Conservation (phyloP, 2,113 vertebrate species). For the Anser cygnoides region DNA sequence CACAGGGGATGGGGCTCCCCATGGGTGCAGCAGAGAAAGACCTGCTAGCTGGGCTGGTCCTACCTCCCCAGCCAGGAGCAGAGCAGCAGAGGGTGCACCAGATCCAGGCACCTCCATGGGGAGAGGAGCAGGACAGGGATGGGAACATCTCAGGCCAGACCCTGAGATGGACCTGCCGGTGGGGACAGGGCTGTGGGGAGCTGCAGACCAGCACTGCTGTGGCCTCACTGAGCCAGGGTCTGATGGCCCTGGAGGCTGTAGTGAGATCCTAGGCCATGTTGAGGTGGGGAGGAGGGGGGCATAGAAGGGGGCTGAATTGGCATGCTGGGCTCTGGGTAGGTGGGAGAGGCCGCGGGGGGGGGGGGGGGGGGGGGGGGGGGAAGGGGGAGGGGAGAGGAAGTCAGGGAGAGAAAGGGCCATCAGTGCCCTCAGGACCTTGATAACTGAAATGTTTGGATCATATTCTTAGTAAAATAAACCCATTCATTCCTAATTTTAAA, state of each 20-base stretch:
- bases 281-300: no score
- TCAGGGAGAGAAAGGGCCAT: accelerated
- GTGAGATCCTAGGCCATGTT: background rate
- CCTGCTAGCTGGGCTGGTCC: no score
- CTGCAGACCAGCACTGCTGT: background rate
- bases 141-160: background rate
- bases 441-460: background rate
- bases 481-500: background rate
- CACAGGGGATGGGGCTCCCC: background rate
- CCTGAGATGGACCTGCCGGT: background rate
- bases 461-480: background rate
- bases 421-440: background rate
- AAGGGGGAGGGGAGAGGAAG: background rate
- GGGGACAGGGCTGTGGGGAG: background rate
- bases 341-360: accelerated
- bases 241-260: accelerated
- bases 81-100: background rate
- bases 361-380: background rate
- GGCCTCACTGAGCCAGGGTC: accelerated
- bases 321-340: accelerated
- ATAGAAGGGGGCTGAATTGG: background rate
- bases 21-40: background rate
- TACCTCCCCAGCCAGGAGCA: no score
- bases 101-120: no score
- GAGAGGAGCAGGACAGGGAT: background rate